Conservation (phyloP, 2,797 vertebrate genomes). For the Choloepus didactylus region DNA sequence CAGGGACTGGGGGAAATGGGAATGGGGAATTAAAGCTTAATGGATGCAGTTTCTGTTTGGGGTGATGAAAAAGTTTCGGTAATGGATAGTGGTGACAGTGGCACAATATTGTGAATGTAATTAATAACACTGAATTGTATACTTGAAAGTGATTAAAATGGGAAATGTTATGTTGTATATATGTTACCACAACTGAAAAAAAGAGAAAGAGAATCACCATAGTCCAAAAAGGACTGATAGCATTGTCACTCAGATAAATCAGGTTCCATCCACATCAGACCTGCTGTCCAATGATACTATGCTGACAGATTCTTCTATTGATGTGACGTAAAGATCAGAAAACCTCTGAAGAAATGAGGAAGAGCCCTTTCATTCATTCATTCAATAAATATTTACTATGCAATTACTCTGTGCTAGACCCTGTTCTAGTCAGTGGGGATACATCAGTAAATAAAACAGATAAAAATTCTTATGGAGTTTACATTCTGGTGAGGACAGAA, state of each 20-base stretch:
- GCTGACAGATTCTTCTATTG: neutral
- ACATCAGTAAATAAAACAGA: conserved; percentile 44
- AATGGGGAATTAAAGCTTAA: no score
- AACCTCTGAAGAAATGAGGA: neutral
- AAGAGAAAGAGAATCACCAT: neutral
- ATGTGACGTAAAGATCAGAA: conserved; percentile 27
- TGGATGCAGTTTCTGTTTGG: no score
- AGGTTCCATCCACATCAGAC: neutral
- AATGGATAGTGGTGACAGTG: no score
- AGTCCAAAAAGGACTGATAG: conserved; percentile 17
- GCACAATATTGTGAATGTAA: no score
- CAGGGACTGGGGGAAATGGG: no score
- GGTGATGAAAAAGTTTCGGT: no score
- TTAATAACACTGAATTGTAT: no score
- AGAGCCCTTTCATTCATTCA: conserved; percentile 7
- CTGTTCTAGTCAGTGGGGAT: neutral
- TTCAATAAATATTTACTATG: conserved; percentile 43
- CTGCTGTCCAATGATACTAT: neutral
- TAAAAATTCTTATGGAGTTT: conserved; percentile 25
- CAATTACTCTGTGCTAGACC: neutral
- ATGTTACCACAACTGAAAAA: neutral
- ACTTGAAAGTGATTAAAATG: no score
- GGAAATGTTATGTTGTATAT: no score
- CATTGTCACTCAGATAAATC: neutral
- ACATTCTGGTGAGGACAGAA: neutral